Conservation (phyloP, 64 coral and sea anemone genomes). For the Pachyseris speciosa region DNA sequence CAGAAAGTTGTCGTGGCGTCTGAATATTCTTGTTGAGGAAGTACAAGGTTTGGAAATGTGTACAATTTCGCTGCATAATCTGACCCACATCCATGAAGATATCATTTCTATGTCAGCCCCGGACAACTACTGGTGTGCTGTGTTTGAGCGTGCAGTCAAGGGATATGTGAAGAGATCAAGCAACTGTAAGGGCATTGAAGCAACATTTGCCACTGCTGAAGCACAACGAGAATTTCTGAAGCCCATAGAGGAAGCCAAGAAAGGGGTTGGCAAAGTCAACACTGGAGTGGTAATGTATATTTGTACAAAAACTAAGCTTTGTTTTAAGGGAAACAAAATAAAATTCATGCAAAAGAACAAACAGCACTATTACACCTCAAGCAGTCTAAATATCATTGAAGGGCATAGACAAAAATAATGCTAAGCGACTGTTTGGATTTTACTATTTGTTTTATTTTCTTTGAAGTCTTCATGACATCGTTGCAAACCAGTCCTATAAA, state of each 20-base stretch:
- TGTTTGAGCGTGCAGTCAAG: constrained; percentile 58
- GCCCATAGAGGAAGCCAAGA: constrained; percentile 8
- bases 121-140: constrained; percentile 55
- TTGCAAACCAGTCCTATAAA: no score
- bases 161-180: constrained; percentile 33
- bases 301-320: no score
- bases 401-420: no score
- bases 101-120: constrained; percentile 28
- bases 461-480: no score
- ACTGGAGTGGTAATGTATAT: constrained; percentile 22
- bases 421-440: no score
- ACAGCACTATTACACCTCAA: no score
- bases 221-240: constrained; percentile 57
- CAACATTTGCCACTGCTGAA: constrained; percentile 58
- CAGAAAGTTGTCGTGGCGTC: constrained; percentile 51
- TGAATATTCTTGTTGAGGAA: constrained; percentile 79
- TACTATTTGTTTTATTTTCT: no score
- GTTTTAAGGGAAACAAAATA: no score
- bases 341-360: no score
- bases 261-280: constrained; percentile 29
- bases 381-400: no score
- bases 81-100: constrained; percentile 53
- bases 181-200: constrained; percentile 54
- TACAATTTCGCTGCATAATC: constrained; percentile 55
- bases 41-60: constrained; percentile 69